Percentiles rank a stretch among this genome's conserved stretches.
Evolutionary conservation across 2,797 vertebrate genomes (phyloP).

Genomic region (Microchirus variegatus): DNA sequence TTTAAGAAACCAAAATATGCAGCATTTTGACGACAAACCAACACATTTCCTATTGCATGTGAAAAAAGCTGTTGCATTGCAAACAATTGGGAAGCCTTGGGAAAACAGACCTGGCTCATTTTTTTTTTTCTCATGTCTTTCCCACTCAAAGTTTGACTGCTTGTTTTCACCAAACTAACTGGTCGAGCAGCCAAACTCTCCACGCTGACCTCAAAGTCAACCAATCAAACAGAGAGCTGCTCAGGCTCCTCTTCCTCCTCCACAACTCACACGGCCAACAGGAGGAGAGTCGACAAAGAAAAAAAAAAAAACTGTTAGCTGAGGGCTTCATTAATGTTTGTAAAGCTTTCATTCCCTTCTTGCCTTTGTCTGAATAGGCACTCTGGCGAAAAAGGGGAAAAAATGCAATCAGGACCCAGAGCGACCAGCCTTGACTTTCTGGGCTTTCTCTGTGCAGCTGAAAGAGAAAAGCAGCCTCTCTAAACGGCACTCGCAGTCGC

Average conservation of each 20-base stretch:
- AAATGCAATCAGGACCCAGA: conserved; percentile 73
- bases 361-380: conserved; percentile 71
- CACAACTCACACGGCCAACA: conserved; percentile 85
- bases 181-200: conserved; percentile 56
- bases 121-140: conserved; percentile 9
- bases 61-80: too few species aligned
- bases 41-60: too few species aligned
- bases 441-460: conserved; percentile 59
- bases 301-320: conserved; percentile 47
- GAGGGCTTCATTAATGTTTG: conserved; percentile 73
- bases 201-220: conserved; percentile 63
- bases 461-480: conserved; percentile 75
- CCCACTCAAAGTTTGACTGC: conserved; percentile 5
- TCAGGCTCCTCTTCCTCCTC: conserved; percentile 89
- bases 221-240: conserved; percentile 59
- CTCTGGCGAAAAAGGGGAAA: conserved; percentile 58
- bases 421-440: conserved; percentile 76
- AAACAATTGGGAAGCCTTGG: conserved; percentile 3
- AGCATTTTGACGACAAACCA: background rate
- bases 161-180: conserved; percentile 53
- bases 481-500: conserved; percentile 68
- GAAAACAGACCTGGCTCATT: conserved; percentile 19
- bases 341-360: conserved; percentile 71
- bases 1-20: too few species aligned
- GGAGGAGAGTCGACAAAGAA: conserved; percentile 40